phyloP scores from a whole-genome alignment of 1,140 invertebrate genomes.

The Octopus bimaculoides region DNA sequence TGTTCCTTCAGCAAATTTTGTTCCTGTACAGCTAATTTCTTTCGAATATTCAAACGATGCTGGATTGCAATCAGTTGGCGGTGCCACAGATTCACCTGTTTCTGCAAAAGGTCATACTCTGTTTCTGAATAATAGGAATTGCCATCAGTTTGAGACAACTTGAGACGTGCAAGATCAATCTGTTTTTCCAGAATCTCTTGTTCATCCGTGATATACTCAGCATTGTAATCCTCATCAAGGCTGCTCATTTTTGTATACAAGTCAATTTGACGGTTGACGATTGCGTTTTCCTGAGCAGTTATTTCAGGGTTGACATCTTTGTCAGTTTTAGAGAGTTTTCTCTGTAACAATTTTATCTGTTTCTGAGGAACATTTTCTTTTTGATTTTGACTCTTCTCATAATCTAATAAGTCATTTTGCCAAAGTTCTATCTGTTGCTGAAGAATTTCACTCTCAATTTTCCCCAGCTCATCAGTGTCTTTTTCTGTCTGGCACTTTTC shows the following conservation, averaged over 20 bases:
- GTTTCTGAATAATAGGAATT: neutral
- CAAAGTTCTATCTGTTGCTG: constrained; percentile 6
- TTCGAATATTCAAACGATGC: neutral
- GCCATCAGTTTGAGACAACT: neutral
- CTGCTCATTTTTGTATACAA: neutral
- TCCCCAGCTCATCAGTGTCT: neutral
- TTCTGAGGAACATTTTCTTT: neutral
- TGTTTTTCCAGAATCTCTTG: neutral
- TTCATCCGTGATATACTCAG: neutral
- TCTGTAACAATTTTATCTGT: neutral
- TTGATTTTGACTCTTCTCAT: neutral
- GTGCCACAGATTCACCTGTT: neutral
- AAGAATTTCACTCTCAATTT: constrained; percentile 5
- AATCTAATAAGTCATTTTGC: neutral
- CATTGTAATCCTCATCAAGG: neutral
- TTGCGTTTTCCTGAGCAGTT: neutral
- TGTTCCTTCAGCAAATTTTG: neutral
- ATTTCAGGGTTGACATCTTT: neutral
- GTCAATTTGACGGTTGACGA: neutral
- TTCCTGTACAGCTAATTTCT: neutral
- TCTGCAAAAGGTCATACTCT: neutral
- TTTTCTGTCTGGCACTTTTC: neutral
- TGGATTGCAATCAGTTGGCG: neutral
- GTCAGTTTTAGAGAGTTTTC: neutral
- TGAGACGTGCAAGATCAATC: neutral